Percentiles rank a stretch among this genome's conserved stretches.
phyloP scores from a whole-genome alignment of 2,797 vertebrate genomes.

The Odontamblyopus rebecca region DNA sequence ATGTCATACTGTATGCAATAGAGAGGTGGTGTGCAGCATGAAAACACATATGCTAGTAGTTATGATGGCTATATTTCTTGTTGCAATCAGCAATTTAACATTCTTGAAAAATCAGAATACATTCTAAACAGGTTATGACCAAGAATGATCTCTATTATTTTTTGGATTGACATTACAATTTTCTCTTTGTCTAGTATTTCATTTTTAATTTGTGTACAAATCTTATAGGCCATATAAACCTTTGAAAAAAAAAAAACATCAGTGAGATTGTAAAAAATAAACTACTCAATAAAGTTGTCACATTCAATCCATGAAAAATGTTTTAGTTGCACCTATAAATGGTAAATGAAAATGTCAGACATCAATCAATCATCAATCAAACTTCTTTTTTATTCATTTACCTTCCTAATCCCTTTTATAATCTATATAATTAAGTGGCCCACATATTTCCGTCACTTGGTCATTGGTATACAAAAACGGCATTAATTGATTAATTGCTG shows the following conservation, averaged over 20 bases:
- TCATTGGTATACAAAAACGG: not conserved
- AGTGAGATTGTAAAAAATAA: too few relatives aligned
- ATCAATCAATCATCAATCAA: not conserved
- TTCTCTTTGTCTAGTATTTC: too few relatives aligned
- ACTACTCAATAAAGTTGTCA: not conserved
- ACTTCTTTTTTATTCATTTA: not conserved
- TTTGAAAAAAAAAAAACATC: not conserved
- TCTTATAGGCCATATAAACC: not conserved
- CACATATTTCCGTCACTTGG: not conserved
- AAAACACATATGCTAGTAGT: not conserved
- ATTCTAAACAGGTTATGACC: too few relatives aligned
- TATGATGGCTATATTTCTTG: not conserved
- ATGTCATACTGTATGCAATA: slow-evolving; percentile 3
- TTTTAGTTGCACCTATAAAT: not conserved
- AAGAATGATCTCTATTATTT: too few relatives aligned
- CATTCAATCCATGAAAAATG: not conserved
- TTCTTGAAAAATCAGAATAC: too few relatives aligned
- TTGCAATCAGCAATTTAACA: not conserved
- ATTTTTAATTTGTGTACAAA: not conserved
- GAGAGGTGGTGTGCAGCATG: not conserved
- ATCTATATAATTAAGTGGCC: not conserved
- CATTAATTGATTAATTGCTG: slow-evolving; percentile 12
- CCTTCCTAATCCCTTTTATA: not conserved
- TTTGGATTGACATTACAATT: too few relatives aligned
- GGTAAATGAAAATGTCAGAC: not conserved